phyloP scores from a whole-genome alignment of 2,797 vertebrate genomes.

The Hephaestus fuliginosus region DNA sequence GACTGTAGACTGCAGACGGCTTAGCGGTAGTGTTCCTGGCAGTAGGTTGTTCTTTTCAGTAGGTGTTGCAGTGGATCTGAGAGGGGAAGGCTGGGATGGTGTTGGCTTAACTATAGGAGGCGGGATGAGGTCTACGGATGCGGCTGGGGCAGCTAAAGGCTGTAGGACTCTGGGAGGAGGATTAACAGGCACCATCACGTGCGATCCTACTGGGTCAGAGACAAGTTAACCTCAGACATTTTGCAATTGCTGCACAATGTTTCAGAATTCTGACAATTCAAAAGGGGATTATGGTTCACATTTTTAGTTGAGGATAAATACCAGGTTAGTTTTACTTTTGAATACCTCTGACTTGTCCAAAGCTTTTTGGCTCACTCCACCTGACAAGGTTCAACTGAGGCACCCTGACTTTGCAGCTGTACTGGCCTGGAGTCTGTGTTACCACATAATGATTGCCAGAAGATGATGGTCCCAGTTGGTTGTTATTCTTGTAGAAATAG shows the following conservation, averaged over 20 bases:
- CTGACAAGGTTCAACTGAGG: constrained; percentile 54
- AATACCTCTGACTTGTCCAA: constrained; percentile 46
- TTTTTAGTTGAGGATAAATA: background rate
- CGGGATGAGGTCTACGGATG: too few relatives aligned
- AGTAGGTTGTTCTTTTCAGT: background rate
- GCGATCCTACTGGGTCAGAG: constrained; percentile 47
- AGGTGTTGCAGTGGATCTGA: background rate
- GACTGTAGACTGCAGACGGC: background rate
- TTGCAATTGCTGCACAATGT: rapidly evolving
- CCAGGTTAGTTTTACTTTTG: constrained; percentile 8
- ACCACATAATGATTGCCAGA: constrained; percentile 33
- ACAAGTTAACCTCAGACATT: constrained; percentile 33
- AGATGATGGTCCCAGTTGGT: constrained; percentile 29
- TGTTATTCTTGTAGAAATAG: constrained; percentile 73
- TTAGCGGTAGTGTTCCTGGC: background rate
- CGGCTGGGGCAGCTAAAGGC: background rate
- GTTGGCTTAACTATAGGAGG: constrained; percentile 10
- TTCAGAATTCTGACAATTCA: constrained; percentile 21
- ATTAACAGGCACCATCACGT: background rate
- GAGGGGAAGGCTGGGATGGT: background rate
- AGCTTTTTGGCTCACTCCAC: constrained; percentile 62
- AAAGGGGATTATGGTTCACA: background rate
- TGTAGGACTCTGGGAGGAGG: background rate
- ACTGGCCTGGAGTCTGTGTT: constrained; percentile 51
- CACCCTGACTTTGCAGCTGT: constrained; percentile 77